Evolutionary conservation across 2,113 vertebrate species (phyloP), one percentile per base, ranked within the genome.

Genomic region (Heteronetta atricapilla): DNA sequence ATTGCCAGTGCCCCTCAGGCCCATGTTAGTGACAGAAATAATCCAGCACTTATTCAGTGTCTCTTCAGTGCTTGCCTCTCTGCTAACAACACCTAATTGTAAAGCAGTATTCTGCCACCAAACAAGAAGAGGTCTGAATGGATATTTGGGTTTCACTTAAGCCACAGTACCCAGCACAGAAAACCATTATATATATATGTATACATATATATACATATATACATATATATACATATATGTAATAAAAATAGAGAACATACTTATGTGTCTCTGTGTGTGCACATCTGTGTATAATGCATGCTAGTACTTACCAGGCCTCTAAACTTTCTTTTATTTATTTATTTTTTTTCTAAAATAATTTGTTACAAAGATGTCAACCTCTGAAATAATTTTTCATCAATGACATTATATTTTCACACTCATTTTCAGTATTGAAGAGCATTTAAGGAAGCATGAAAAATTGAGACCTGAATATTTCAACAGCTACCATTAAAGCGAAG

Each of bases 241-340:
- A 48, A 48, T 48, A 48, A 48, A 21, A 48, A 42, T 17, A 48
- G 22, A 33, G 15, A 53, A 70, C 3, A 8, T 4, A 21, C 1
- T 2, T 3, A 0, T 50, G 33, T 79, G 6, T 11, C 1, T 29
- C 8, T 68, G 8, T 59, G 8, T 4, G 14, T 11, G 2, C 0
- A 0, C 25, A 2, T 22, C 5, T 56, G 5, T 17, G 10, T 59
- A 26, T 19, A 60, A 33, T 3, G 19, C 15, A 68, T 4, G 2
- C 13, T 10, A 25, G 29, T 16, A 75, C 2, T 63, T 55, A 52
- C 2, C 8, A 70, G 42, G 8, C 2, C 4, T 4, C 7, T 38
- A 40, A 58, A n/a, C 5, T 68, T 60, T 66, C 8, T 26, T 53
- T 12, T 1, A 3, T 21, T 34, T 11, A n/a, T n/a, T n/a, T n/a